Conservation (phyloP, 2,888 invertebrate species). For the Ectemnius cavifrons region DNA sequence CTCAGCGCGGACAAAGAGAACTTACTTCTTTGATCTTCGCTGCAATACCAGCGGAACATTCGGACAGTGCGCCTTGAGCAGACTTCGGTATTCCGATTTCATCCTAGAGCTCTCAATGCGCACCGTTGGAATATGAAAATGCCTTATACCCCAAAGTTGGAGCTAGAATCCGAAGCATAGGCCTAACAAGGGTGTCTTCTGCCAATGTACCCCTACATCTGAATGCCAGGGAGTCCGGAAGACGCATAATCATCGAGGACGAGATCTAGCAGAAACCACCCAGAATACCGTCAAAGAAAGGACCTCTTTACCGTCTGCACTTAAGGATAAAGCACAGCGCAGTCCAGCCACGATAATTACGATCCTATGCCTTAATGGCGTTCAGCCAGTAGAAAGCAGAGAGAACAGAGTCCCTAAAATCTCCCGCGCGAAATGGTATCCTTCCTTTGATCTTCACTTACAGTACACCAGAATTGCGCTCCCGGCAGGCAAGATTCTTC, state of each 20-base stretch:
- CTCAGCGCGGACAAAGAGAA: conserved; percentile 35
- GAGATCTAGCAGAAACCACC: not conserved
- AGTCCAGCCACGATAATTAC: not conserved
- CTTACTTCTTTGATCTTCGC: conserved; percentile 50
- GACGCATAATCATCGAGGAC: not conserved
- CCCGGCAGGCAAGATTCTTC: conserved; percentile 10
- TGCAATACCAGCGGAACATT: conserved; percentile 28
- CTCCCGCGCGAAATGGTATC: conserved; percentile 5
- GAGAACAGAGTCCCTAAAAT: not conserved
- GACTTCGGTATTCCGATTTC: conserved; percentile 40
- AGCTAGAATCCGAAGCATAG: not conserved
- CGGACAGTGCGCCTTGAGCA: conserved; percentile 35
- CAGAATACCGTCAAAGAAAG: not conserved
- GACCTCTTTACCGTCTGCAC: not conserved
- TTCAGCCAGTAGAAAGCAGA: not conserved
- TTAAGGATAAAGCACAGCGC: not conserved
- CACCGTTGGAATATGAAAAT: conserved; percentile 12
- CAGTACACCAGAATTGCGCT: not conserved
- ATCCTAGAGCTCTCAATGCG: conserved; percentile 24
- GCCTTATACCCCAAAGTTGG: not conserved
- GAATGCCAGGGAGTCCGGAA: not conserved
- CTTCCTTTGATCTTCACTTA: conserved; percentile 28
- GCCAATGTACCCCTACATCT: not conserved
- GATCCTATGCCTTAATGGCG: conserved; percentile 1
- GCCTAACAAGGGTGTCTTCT: not conserved